phyloP scores from a whole-genome alignment of 2,113 vertebrate genomes.

The Clarias magur region DNA sequence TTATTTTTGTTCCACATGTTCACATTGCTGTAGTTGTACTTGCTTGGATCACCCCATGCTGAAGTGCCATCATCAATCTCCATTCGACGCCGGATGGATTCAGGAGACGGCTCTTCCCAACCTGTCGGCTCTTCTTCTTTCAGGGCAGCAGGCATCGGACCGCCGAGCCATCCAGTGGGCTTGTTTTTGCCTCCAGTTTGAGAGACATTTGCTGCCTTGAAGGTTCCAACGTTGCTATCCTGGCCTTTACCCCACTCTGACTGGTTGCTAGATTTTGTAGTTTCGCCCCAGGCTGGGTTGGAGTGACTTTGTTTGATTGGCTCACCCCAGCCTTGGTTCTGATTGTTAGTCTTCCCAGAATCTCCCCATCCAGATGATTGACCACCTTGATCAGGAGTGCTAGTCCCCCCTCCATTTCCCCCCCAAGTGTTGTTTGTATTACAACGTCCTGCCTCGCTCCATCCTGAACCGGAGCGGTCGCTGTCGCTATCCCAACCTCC shows the following conservation, averaged over 20 bases:
- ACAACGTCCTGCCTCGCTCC: slow-evolving; percentile 83
- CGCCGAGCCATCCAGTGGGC: slow-evolving; percentile 84
- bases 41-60: slow-evolving; percentile 94
- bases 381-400: slow-evolving; percentile 76
- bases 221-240: slow-evolving; percentile 68
- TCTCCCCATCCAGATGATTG: slow-evolving; percentile 81
- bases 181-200: slow-evolving; percentile 59
- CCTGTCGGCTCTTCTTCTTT: slow-evolving; percentile 88
- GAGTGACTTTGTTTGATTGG: slow-evolving; percentile 72
- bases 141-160: slow-evolving; percentile 78
- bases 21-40: slow-evolving; percentile 83
- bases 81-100: slow-evolving; percentile 91
- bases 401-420: slow-evolving; percentile 71
- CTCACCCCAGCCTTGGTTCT: slow-evolving; percentile 87
- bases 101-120: slow-evolving; percentile 97
- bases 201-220: slow-evolving; percentile 74
- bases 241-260: slow-evolving; percentile 89
- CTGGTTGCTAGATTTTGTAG: slow-evolving; percentile 69
- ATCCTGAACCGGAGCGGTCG: slow-evolving; percentile 88
- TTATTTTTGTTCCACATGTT: slow-evolving; percentile 93
- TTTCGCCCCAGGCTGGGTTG: slow-evolving; percentile 77
- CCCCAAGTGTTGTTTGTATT: slow-evolving; percentile 81
- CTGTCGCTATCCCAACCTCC: slow-evolving; percentile 85
- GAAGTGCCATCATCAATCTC: slow-evolving; percentile 97
- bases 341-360: slow-evolving; percentile 71